These are phyloP conservation scores for Aspiorhynchus laticeps DNA, from an alignment of 2,113 vertebrate species.

Conservation along the genomic window DNA sequence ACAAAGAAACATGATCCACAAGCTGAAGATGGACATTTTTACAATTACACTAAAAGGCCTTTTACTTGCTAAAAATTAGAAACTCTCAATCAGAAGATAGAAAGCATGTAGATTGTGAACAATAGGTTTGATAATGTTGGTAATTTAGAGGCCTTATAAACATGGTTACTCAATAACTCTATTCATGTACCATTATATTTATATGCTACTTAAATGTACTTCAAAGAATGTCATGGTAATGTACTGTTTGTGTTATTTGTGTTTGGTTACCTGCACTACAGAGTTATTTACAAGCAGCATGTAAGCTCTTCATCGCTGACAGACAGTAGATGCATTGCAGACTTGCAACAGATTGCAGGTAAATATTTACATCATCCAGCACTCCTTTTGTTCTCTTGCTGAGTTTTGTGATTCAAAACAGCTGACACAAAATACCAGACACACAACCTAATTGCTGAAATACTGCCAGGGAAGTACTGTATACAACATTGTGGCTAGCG, in stretches of 20 bases:
- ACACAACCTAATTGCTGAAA: not conserved
- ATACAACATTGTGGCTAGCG: not conserved
- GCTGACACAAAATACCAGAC: not conserved
- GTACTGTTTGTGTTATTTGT: not conserved
- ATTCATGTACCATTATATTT: not conserved
- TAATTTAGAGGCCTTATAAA: too few relatives aligned
- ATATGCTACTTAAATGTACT: not conserved
- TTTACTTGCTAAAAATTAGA: too few relatives aligned
- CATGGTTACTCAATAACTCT: too few relatives aligned
- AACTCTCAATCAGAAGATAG: not conserved
- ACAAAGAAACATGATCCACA: too few relatives aligned
- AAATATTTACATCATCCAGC: not conserved
- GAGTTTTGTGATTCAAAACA: conserved; percentile 1
- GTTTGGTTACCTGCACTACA: not conserved
- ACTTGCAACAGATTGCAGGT: not conserved
- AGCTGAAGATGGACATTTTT: too few relatives aligned
- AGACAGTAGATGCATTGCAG: not conserved
- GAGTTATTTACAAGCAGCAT: not conserved
- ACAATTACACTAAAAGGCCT: too few relatives aligned
- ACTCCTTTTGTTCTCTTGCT: not conserved
- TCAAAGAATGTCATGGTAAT: not conserved
- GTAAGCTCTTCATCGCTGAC: not conserved
- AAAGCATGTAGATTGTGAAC: too few relatives aligned
- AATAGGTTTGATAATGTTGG: too few relatives aligned
- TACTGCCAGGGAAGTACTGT: not conserved